phyloP scores from a whole-genome alignment of 2,797 vertebrate species.

The Taeniopygia guttata region DNA sequence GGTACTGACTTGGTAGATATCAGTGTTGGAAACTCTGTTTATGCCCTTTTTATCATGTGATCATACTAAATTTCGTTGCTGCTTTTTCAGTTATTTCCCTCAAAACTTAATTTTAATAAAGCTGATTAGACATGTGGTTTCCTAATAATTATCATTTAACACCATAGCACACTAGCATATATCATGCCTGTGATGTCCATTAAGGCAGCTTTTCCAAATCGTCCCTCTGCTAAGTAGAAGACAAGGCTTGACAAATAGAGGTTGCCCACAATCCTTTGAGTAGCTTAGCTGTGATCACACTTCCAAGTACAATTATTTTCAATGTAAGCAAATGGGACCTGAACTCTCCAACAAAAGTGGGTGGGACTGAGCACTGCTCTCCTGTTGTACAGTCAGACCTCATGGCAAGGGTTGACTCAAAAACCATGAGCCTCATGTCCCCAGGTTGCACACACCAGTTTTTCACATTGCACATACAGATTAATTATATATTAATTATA shows the following conservation, averaged over 20 bases:
- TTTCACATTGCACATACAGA: not conserved
- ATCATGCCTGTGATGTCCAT: not conserved
- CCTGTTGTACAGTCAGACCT: not conserved
- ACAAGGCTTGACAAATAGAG: slow-evolving; percentile 32
- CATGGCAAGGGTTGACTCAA: not conserved
- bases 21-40: not conserved
- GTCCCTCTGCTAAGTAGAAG: not conserved
- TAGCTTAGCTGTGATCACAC: not conserved
- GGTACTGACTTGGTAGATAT: not conserved
- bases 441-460: not conserved
- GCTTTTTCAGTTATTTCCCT: not conserved
- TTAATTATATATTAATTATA: not conserved
- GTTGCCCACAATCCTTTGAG: not conserved
- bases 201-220: not conserved
- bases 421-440: not conserved
- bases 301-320: not conserved
- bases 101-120: not conserved
- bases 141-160: not conserved
- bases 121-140: not conserved
- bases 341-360: not conserved
- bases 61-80: not conserved
- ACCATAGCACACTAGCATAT: not conserved
- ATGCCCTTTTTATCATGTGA: not conserved
- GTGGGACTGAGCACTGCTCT: not conserved
- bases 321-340: not conserved